Conservation (phyloP, 2,797 vertebrate species). For the Cyclura pinguis region DNA sequence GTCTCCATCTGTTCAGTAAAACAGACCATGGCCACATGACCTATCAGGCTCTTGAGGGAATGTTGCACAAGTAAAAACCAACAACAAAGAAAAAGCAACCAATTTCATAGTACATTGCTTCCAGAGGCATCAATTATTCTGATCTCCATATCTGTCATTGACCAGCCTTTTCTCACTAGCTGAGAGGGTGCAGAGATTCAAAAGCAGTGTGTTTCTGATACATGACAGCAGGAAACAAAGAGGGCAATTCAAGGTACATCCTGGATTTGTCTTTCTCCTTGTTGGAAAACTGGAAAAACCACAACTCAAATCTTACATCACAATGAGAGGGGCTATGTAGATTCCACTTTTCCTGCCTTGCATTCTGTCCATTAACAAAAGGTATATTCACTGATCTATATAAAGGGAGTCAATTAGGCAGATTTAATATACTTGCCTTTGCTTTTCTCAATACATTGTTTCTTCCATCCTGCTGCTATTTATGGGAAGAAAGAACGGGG, state of each 20-base stretch:
- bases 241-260: neutral
- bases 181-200: neutral
- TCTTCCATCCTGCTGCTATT: neutral
- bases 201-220: neutral
- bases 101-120: neutral
- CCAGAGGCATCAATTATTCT: conserved; percentile 14
- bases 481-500: neutral
- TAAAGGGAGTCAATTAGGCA: neutral
- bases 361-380: neutral
- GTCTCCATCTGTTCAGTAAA: conserved; percentile 51
- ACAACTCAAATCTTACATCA: neutral
- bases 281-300: too few species aligned
- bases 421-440: neutral
- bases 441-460: neutral
- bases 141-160: neutral
- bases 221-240: neutral
- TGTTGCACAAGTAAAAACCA: rapidly evolving
- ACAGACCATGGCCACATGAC: conserved; percentile 11
- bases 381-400: neutral
- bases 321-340: neutral
- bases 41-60: conserved; percentile 23
- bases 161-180: rapidly evolving
- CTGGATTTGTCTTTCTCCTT: neutral
- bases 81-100: neutral
- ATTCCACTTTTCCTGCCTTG: neutral